These are phyloP conservation scores for Electrophaes corylata DNA, from an alignment of 2,888 invertebrate species.

Conservation along the genomic window DNA sequence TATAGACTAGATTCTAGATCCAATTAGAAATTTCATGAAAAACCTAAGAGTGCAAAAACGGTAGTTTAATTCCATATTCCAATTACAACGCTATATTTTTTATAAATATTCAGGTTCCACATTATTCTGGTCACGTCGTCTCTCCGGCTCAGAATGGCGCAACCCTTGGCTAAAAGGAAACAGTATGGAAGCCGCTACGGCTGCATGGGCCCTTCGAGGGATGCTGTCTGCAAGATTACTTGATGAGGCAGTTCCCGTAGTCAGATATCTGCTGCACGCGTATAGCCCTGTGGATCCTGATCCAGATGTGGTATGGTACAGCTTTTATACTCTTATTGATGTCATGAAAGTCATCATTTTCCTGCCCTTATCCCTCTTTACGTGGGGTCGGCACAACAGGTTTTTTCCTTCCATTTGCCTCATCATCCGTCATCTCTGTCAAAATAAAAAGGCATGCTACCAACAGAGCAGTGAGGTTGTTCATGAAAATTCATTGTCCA, in stretches of 20 bases:
- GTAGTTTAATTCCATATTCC: not conserved
- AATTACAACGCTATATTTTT: not conserved
- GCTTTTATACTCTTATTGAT: no score
- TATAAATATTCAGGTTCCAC: constrained; percentile 54
- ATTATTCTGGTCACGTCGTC: constrained; percentile 71
- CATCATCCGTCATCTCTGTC: no score
- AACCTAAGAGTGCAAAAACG: not conserved
- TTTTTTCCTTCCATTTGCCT: no score
- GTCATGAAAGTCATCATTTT: no score
- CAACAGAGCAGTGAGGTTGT: no score
- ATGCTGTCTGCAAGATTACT: constrained; percentile 75
- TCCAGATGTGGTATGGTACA: constrained; percentile 66
- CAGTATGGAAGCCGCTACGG: constrained; percentile 88
- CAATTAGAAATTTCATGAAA: not conserved
- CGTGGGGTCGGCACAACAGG: no score
- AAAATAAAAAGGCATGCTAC: no score
- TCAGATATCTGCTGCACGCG: constrained; percentile 65
- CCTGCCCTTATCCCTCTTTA: no score
- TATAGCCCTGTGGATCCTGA: constrained; percentile 62
- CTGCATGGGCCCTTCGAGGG: constrained; percentile 93
- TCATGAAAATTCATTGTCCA: no score
- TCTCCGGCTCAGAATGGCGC: constrained; percentile 66
- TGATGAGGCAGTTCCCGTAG: constrained; percentile 68
- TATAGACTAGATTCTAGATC: no score
- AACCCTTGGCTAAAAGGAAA: constrained; percentile 75